Base-by-base conservation (phyloP, 1,140 invertebrate genomes). In the Hirudo medicinalis region DNA sequence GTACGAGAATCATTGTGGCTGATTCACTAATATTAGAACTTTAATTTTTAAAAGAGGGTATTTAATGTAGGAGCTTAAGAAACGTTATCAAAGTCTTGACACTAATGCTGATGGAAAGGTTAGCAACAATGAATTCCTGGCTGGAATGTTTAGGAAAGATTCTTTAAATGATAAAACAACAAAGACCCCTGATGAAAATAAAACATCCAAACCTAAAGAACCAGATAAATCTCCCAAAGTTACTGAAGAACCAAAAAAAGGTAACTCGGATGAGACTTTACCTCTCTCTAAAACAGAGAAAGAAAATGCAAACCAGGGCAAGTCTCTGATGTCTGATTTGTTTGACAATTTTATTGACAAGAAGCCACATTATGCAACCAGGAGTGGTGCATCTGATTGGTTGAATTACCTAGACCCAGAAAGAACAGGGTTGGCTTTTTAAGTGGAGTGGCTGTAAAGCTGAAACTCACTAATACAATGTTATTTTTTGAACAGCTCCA, bases 91-190 rank as follows among this genome's bases (percentile, higher is more conserved):
- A 11, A 20, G 29, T 13, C 29, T 63, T 13, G 57, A 63, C 57
- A 22, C 22, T 13, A 32, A 63, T 32, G 11, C 9, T 25, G 57
- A 63, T 63, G 57, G 57, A 63, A 63, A 63, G 20, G 29, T 63
- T 63, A 63, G 57, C 29, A 32, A 63, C 22, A 32, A 63, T 63
- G 57, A 63, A 63, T 63, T 63, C 57, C 19, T 63, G 57, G 11
- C 29, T 25, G 57, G 57, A 9, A 63, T 63, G 57, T 63, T 63
- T 32, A 63, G 15, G 22, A 63, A 63, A 63, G 57, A 63, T 63
- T 57, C 54, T 3, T 32, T 8, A 11, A 63, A 63, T 32, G 29
- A 63, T 22, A 32, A 63, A 8, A 63, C 6, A 22, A 63, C 57
- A 63, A 22, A 22, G 11, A 13, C 57, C 57, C 9, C 9, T 4